A percentile compares a stretch with the other conserved stretches of the same genome.
These are phyloP conservation scores for Avahi laniger DNA, from an alignment of 2,797 vertebrate genomes.

Conservation along the genomic window DNA sequence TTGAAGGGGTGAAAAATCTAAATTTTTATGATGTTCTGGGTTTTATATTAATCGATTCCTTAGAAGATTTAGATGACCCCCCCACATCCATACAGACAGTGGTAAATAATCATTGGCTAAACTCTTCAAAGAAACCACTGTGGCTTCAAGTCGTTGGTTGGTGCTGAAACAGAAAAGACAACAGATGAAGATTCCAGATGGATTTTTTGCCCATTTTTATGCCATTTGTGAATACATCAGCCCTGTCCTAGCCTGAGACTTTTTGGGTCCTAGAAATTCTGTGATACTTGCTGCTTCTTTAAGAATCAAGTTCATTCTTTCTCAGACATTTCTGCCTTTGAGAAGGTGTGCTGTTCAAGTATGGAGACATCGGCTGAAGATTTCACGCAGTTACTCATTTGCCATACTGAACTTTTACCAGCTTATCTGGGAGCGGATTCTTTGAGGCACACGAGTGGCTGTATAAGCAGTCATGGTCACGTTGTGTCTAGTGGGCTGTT, in stretches of 20 bases:
- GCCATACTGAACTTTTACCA: constrained; percentile 90
- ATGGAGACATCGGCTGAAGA: constrained; percentile 93
- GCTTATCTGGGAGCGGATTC: constrained; percentile 89
- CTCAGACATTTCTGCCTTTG: constrained; percentile 98
- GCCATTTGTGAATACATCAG: constrained; percentile 95
- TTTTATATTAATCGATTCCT: constrained; percentile 98
- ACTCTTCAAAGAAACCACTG: constrained; percentile 96
- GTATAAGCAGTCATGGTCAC: constrained; percentile 74
- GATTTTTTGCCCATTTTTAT: constrained; percentile 97
- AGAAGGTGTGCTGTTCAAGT: constrained; percentile 93
- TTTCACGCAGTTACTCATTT: constrained; percentile 89
- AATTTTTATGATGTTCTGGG: constrained; percentile 99
- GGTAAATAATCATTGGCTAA: constrained; percentile 97
- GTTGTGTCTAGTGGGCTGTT: constrained; percentile 81
- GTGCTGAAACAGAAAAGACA: constrained; percentile 96
- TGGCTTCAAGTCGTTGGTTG: constrained; percentile 98
- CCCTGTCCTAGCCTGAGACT: constrained; percentile 96
- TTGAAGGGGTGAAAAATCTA: constrained; percentile 94
- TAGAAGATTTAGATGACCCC: constrained; percentile 98
- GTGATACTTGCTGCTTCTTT: constrained; percentile 96
- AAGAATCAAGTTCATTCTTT: constrained; percentile 97
- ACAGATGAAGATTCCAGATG: constrained; percentile 95
- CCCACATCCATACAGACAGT: constrained; percentile 96
- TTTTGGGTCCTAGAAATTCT: constrained; percentile 93
- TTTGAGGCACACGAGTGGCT: constrained; percentile 78